These are phyloP conservation scores for Zaprionus ghesquierei DNA, from an alignment of 1,140 invertebrate species.

Conservation along the genomic window DNA sequence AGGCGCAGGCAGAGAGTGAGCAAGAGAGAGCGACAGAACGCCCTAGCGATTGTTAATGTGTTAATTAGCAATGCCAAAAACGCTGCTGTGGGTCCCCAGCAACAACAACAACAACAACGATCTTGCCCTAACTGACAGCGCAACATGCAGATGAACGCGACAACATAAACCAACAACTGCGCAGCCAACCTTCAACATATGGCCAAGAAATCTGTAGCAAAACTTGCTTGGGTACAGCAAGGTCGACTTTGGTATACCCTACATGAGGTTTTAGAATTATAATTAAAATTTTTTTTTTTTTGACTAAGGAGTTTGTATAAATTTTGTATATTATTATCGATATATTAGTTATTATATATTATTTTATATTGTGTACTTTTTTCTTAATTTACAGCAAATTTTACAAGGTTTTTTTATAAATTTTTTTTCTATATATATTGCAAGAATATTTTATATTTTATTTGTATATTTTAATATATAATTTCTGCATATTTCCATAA, in stretches of 20 bases:
- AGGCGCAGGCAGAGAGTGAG: background rate
- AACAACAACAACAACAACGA: slow-evolving; percentile 25
- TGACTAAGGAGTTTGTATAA: no score
- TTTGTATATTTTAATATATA: no score
- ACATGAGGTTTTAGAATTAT: no score
- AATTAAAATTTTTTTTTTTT: no score
- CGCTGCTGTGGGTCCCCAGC: slow-evolving; percentile 61
- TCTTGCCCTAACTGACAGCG: slow-evolving; percentile 49
- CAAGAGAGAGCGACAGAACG: background rate
- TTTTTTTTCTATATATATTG: no score
- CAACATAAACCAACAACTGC: slow-evolving; percentile 4
- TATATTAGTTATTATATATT: no score
- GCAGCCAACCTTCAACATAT: slow-evolving; percentile 42
- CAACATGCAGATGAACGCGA: slow-evolving; percentile 42
- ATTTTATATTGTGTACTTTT: no score
- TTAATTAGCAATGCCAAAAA: slow-evolving; percentile 74
- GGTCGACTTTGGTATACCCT: slow-evolving; percentile 11
- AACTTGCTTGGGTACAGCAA: background rate
- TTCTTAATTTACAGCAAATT: no score
- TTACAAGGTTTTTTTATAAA: no score
- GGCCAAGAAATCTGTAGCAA: slow-evolving; percentile 28
- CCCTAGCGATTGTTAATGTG: slow-evolving; percentile 72
- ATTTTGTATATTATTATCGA: no score
- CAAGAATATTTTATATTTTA: background rate
- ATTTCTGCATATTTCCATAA: no score